Base-by-base conservation (phyloP, 2,797 vertebrate species). In the Danio aesculapii region DNA sequence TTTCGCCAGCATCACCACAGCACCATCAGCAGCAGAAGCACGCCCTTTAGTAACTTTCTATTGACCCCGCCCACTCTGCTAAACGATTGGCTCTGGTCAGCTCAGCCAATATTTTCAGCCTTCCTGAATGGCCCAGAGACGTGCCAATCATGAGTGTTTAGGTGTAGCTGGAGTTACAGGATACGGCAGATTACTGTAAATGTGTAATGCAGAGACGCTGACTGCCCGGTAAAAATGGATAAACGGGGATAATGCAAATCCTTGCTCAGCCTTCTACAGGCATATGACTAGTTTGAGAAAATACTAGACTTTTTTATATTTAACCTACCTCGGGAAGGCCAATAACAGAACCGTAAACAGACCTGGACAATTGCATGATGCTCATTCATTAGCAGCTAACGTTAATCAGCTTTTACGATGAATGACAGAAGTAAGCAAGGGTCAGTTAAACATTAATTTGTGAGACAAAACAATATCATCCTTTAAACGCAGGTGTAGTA, bases 41-140 rank as follows among this genome's bases (percentile, higher is more conserved):
- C 69, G 70, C 50, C 69, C 70, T 74, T 57, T 39, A 47, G 59
- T 64, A 47, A 81, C 70, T 73, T 72, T 50, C 19, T 58, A 17
- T 6, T 9, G 46, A 10, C 50, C 50, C 70, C 75, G 43, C 83
- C 83, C 57, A 6, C 49, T n/a, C 9, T 64, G 43, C 7, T 7
- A 49, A 10, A 49, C 43, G 75, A 82, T 82, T 84, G 83, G 83
- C 6, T 64, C 50, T 0, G 4, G 13, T 17, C 52, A 69, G 49
- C 66, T 82, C 79, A 74, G 57, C 62, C 69, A 53, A 49, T 52
- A n/a, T 41, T 63, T 73, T 49, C n/a, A 39, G 39, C 68, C 47
- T 10, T 46, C 55, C 46, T 66, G 70, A 82, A 16, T 82, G 61
- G 83, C 6, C 50, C 7, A 57, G 44, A 12, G 1, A 44, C 5